Evolutionary conservation across 2,797 vertebrate species (phyloP).

Genomic region (Hippocampus kuda): DNA sequence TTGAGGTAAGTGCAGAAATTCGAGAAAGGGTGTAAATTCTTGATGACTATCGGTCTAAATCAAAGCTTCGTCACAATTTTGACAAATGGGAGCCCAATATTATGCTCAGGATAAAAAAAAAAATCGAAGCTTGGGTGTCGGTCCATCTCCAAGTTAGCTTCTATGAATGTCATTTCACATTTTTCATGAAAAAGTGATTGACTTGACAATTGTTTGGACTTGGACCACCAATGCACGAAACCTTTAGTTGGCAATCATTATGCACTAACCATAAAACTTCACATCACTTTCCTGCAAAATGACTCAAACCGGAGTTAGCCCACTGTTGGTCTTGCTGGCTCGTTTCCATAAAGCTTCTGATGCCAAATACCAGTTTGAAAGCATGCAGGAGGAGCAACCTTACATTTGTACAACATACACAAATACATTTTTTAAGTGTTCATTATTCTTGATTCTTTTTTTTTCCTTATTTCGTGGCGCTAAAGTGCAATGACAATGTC

Average conservation of each 20-base stretch:
- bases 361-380: slow-evolving; percentile 60
- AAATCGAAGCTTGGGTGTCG: too few relatives aligned
- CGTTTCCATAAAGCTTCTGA: slow-evolving; percentile 47
- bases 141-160: too few relatives aligned
- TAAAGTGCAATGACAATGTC: slow-evolving; percentile 54
- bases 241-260: background rate
- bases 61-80: background rate
- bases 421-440: slow-evolving; percentile 28
- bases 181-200: background rate
- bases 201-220: background rate
- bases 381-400: slow-evolving; percentile 66
- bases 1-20: background rate
- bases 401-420: slow-evolving; percentile 33
- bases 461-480: slow-evolving; percentile 8
- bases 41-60: background rate
- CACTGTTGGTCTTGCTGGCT: background rate
- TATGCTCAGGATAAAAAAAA: background rate
- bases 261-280: background rate
- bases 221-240: background rate
- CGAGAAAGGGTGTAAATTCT: background rate
- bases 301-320: background rate
- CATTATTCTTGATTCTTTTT: slow-evolving; percentile 18
- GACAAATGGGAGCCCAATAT: background rate
- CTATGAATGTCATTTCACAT: background rate
- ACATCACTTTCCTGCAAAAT: background rate